Evolutionary conservation across 2,888 invertebrate genomes (phyloP).

Genomic region (Lamellibrachia columna): DNA sequence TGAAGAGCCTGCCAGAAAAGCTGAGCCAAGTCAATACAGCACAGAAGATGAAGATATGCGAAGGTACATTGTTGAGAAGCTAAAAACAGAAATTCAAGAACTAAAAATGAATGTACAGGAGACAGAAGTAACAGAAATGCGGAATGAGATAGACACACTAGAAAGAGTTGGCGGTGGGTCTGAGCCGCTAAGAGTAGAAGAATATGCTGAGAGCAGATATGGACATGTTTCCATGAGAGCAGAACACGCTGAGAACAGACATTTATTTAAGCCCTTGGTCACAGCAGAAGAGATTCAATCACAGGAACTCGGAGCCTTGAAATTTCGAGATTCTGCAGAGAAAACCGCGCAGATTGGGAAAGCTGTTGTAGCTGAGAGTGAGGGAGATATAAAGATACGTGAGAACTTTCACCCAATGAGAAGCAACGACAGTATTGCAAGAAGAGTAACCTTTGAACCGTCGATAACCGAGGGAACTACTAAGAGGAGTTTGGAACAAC

Average conservation of each 20-base stretch:
- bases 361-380: not conserved
- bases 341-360: not conserved
- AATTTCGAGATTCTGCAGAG: not conserved
- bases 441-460: not conserved
- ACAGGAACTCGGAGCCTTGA: not conserved
- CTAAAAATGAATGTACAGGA: not conserved
- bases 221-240: not conserved
- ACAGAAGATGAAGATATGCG: not conserved
- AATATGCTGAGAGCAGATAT: not conserved
- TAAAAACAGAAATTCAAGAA: not conserved
- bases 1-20: not conserved
- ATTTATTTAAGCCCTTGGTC: not conserved
- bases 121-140: not conserved
- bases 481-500: not conserved
- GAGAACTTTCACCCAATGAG: not conserved
- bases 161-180: not conserved
- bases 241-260: not conserved
- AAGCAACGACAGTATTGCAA: not conserved
- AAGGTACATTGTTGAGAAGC: not conserved
- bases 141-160: not conserved
- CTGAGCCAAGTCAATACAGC: not conserved
- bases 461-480: not conserved
- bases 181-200: not conserved
- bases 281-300: not conserved
- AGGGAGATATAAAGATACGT: not conserved